Percentiles rank a stretch among this genome's conserved stretches.
Conservation (phyloP, 2,797 vertebrate genomes). For the Trematomus bernacchii region DNA sequence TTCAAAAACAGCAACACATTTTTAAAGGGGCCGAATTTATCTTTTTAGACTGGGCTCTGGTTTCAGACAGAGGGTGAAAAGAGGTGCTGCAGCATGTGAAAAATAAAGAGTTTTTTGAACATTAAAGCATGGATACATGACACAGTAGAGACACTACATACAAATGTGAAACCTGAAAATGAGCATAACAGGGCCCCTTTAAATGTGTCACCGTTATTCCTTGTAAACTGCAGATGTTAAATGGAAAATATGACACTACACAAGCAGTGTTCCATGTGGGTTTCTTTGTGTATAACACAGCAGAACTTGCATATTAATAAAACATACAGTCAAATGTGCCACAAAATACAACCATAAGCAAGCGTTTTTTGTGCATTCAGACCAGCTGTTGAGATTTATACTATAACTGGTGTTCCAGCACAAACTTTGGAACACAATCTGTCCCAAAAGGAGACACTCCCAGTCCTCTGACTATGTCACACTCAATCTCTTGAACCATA, state of each 20-base stretch:
- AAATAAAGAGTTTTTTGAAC: too few species aligned
- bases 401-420: slow-evolving; percentile 8
- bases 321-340: background rate
- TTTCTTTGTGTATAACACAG: background rate
- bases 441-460: slow-evolving; percentile 6
- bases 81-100: too few species aligned
- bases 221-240: background rate
- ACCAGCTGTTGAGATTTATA: slow-evolving; percentile 1
- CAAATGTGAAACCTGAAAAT: too few species aligned
- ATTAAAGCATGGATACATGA: too few species aligned
- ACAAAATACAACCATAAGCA: background rate
- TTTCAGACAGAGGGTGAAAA: too few species aligned
- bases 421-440: slow-evolving; percentile 4
- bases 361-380: background rate
- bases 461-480: slow-evolving; percentile 4
- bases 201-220: background rate
- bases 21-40: too few species aligned
- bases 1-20: too few species aligned
- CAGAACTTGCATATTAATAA: background rate
- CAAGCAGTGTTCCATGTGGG: background rate
- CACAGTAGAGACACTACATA: too few species aligned
- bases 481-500: background rate
- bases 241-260: background rate
- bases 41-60: too few species aligned
- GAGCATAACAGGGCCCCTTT: too few species aligned